These are phyloP conservation scores for Larimichthys polyactis DNA, from an alignment of 2,113 vertebrate genomes.

Conservation along the genomic window DNA sequence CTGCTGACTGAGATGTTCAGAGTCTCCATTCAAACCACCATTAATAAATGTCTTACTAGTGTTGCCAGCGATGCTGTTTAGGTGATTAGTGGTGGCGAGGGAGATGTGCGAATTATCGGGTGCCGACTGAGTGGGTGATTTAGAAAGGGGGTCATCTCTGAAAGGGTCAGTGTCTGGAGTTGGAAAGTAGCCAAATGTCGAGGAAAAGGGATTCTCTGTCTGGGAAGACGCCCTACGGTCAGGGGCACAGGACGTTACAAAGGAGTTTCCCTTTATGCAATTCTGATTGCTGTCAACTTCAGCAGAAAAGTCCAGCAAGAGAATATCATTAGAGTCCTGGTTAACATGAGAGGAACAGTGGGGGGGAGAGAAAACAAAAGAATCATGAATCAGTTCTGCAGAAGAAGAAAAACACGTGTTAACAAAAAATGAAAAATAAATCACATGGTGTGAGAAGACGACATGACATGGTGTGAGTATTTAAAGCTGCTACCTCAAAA, in stretches of 20 bases:
- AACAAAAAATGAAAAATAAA: slow-evolving; percentile 68
- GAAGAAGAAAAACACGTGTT: slow-evolving; percentile 44
- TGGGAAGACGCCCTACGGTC: slow-evolving; percentile 85
- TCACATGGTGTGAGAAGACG: slow-evolving; percentile 49
- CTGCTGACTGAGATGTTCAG: slow-evolving; percentile 85
- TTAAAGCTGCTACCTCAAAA: slow-evolving; percentile 65
- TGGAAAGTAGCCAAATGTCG: slow-evolving; percentile 92
- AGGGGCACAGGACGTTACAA: slow-evolving; percentile 83
- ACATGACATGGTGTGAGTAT: not conserved
- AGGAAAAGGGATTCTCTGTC: slow-evolving; percentile 86
- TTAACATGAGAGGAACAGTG: slow-evolving; percentile 84
- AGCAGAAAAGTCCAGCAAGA: slow-evolving; percentile 96
- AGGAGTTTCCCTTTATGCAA: slow-evolving; percentile 90
- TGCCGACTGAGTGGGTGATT: slow-evolving; percentile 76
- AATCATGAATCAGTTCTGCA: slow-evolving; percentile 68
- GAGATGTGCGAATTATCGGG: slow-evolving; percentile 76
- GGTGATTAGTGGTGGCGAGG: slow-evolving; percentile 78
- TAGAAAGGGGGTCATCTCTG: slow-evolving; percentile 91
- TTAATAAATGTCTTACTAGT: slow-evolving; percentile 74
- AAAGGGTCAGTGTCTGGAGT: slow-evolving; percentile 93
- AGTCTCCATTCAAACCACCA: slow-evolving; percentile 81
- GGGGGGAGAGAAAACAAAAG: slow-evolving; percentile 42
- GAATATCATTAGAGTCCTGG: slow-evolving; percentile 94
- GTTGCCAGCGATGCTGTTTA: slow-evolving; percentile 69
- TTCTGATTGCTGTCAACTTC: slow-evolving; percentile 95